A percentile compares a stretch with the other conserved stretches of the same genome.
These are phyloP conservation scores for Saiga tatarica DNA, from an alignment of 2,113 vertebrate genomes.

Conservation along the genomic window DNA sequence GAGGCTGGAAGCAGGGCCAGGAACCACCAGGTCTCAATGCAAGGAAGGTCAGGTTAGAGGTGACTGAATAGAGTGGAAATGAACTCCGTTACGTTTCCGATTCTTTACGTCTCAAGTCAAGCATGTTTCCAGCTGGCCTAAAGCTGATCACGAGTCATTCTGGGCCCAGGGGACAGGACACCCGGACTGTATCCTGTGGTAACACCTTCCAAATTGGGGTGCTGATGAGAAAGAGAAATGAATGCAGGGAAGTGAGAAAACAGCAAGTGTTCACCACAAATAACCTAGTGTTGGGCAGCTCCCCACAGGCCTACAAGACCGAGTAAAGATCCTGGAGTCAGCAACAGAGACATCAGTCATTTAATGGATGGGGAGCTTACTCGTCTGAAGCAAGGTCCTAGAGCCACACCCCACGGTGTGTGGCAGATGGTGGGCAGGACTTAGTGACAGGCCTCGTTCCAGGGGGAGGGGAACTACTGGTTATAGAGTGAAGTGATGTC, in stretches of 20 bases:
- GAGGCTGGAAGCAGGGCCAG: neutral
- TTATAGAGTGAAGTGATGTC: neutral
- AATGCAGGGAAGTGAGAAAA: neutral
- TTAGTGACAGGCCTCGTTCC: neutral
- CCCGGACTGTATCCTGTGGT: neutral
- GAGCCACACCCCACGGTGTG: neutral
- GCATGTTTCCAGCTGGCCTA: neutral
- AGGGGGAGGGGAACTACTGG: neutral
- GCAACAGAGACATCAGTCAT: neutral
- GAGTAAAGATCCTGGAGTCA: neutral
- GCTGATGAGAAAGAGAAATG: neutral
- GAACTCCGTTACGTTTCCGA: fast-evolving
- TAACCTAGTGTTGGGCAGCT: neutral
- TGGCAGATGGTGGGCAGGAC: neutral
- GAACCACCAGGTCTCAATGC: neutral
- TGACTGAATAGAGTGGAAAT: neutral
- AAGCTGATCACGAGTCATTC: neutral
- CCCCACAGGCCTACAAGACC: neutral
- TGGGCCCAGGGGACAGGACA: neutral
- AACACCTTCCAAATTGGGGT: neutral
- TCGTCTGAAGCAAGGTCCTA: neutral
- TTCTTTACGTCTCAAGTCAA: neutral
- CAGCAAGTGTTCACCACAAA: neutral
- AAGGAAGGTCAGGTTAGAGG: neutral
- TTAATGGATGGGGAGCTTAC: neutral